Evolutionary conservation across 1,140 invertebrate species (phyloP).

Genomic region (Pseudomyrmex pallidus): DNA sequence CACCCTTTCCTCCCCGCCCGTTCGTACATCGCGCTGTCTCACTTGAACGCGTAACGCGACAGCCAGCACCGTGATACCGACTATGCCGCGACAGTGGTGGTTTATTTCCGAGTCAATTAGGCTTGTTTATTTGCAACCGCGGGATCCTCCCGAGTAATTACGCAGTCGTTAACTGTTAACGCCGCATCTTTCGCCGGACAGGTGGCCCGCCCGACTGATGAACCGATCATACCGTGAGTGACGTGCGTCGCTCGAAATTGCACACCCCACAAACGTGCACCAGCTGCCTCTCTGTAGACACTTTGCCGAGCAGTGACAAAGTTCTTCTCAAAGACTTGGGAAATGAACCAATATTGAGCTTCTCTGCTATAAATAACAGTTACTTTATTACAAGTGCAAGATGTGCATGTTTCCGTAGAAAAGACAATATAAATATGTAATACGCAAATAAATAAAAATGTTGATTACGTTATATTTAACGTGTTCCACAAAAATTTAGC

Average conservation of each 20-base stretch:
- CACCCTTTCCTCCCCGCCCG: not conserved
- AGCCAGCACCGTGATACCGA: constrained; percentile 20
- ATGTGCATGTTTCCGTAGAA: not conserved
- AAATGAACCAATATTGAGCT: not conserved
- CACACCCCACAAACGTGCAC: constrained; percentile 53
- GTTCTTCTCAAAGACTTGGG: constrained; percentile 5
- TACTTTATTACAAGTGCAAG: not conserved
- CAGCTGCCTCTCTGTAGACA: constrained; percentile 38
- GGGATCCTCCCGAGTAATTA: constrained; percentile 83
- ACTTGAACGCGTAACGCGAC: constrained; percentile 63
- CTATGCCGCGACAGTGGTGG: constrained; percentile 60
- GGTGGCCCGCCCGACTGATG: constrained; percentile 72
- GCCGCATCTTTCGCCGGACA: constrained; percentile 80
- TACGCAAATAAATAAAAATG: too few species aligned
- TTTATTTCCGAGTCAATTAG: constrained; percentile 85
- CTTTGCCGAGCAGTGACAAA: not conserved
- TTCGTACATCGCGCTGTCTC: constrained; percentile 36
- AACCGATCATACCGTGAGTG: constrained; percentile 67
- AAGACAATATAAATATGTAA: too few species aligned
- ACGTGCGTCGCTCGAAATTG: constrained; percentile 58
- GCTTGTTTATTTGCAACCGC: constrained; percentile 82
- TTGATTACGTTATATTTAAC: too few species aligned
- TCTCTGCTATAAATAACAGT: constrained; percentile 5
- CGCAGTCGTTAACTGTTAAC: constrained; percentile 82
- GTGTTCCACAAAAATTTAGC: not conserved